Base-by-base conservation (phyloP, 2,113 vertebrate species). In the Brachyistius frenatus region DNA sequence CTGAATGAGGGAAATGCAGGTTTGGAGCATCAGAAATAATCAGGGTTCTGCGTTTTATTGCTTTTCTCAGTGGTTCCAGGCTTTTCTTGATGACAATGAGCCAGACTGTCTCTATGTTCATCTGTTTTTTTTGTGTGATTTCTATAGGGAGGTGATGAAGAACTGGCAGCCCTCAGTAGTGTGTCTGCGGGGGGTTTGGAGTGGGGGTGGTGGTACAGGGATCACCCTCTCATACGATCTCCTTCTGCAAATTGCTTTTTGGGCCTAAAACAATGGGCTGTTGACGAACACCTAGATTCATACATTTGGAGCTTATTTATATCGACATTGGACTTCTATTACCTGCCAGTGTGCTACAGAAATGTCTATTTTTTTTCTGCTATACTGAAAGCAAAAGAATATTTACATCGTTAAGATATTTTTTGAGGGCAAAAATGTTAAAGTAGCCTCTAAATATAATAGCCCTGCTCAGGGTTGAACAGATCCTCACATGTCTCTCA, bases 121-220 rank as follows among this genome's bases (percentile, higher is more conserved):
- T 64, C 49, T 52, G 32, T 49, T 69, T 63, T 79, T 63, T 39
- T 23, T 23, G n/a, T 23, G 35, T 49, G 70, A 53, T 71, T 54
- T 76, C 62, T 76, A 65, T 16, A 3, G 44, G 37, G 52, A 53
- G 39, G 39, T 66, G 60, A 71, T 37, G 15, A 32, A 74, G 23
- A 60, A 37, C 49, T 72, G 69, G 58, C 58, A 71, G 69, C 3
- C 32, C 44, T 66, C 66, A 44, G 15, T 44, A 56, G 41, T 39
- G 56, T 58, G 32, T 56, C 60, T 54, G 64, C 33, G 58, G 57
- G 56, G 54, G 61, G 55, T 33, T 11, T 7, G 13, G 5, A 52
- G 49, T 15, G n/a, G 49, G 49, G n/a, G 49, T 4, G 4, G 46
- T 2, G 14, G 44, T 2, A 46, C 7, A 14, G 41, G 67, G 44